Evolutionary conservation across 2,113 vertebrate genomes (phyloP), one percentile per base, ranked within the genome.

Genomic region (Kryptolebias marmoratus): DNA sequence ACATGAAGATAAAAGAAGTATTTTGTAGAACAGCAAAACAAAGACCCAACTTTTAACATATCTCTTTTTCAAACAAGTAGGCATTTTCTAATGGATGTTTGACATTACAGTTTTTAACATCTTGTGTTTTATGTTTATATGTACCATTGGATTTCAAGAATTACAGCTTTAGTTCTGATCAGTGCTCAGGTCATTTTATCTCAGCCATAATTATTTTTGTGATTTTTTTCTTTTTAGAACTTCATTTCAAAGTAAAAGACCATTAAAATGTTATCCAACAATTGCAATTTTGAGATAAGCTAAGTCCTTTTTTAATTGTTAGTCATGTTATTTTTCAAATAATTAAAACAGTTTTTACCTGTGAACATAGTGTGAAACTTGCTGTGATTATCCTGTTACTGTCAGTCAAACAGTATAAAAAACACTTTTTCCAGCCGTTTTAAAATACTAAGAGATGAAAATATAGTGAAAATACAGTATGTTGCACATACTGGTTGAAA

Each of bases 361-460:
- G 18, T 56, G 14, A 63, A 74, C 63, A 55, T 3, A 10, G 52
- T 64, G 28, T 67, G 50, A 1, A 30, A 69, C 12, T 66, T 44
- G 22, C 16, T 52, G 54, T 6, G 44, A 80, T 76, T 83, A 66
- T 75, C 70, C 31, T 59, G 22, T 75, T 71, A 30, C 77, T 71
- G 50, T 75, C 48, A 44, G 16, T 36, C 11, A 54, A 42, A 66
- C 52, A 18, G 50, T 68, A 57, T 64, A 54, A 66, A 49, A 69
- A 74, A 54, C 9, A 30, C 27, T 12, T 1, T 63, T 42, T 48
- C 49, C 55, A 54, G 68, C 68, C 50, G 65, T 84, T 80, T 52
- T 61, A 50, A 3, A 54, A 75, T 65, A 42, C 69, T 52, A 44
- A 44, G 73, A 66, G 65, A 58, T 68, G 31, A 54, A 58, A 57